Base-by-base conservation (phyloP, 2,113 vertebrate genomes). In the Pseudonaja textilis region DNA sequence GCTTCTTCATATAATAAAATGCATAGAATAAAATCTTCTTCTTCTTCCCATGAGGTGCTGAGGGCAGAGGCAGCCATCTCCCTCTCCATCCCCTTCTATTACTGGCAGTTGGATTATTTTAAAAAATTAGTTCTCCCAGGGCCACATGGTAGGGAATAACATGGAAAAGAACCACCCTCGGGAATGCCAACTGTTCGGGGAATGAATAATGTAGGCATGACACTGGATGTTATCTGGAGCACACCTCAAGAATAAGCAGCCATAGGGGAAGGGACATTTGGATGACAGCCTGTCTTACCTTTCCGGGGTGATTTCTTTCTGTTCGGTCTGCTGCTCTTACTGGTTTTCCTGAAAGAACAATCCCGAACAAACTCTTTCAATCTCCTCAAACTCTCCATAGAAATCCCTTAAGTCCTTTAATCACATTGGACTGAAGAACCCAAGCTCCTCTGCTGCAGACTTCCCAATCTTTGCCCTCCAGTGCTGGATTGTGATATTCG, bases 281-380 rank as follows among this genome's bases (percentile, higher is more conserved):
- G 29, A 8, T 54, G 42, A 4, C 9, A 14, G n/a, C 23, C 54
- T 74, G 34, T 55, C 50, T 14, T 88, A 92, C 91, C 45, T 92
- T 39, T 92, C 34, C 3, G 87, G 23, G 91, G 20, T 55, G 91
- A 92, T 39, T 74, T 92, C 59, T 87, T 92, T 22, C 59, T 92
- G 61, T 50, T 55, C 0, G 14, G 9, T 59, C 81, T 92, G 57
- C 50, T 26, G 34, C 87, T 92, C 50, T 74, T 92, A n/a, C 14
- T 92, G 87, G n/a, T 3, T 89, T 74, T 74, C 50, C 91, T 92
- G 87, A 89, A 92, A 92, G 50, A 92, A 88, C 4, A 87, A 8
- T 47, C 1, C 85, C 85, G 23, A 87, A 14, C 4, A 87, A 45
- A 50, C 3, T 14, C 25, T 87, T 50, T 87, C 11, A 87, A 14